Evolutionary conservation across 2,113 vertebrate species (phyloP).

Genomic region (Rynchops niger): DNA sequence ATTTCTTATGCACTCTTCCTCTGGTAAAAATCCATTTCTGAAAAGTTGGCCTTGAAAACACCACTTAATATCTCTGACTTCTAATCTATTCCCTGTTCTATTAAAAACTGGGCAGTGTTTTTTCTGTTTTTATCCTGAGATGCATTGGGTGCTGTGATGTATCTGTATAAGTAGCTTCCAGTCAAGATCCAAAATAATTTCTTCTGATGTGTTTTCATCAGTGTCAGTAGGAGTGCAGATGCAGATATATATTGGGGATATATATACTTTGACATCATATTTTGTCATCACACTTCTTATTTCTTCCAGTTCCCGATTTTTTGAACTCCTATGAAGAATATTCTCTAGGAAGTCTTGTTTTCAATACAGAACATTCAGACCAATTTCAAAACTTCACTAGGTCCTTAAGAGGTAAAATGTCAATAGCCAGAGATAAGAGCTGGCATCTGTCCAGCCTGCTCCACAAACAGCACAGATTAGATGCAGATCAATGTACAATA

Average conservation of each 20-base stretch:
- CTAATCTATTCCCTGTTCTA: conserved; percentile 2
- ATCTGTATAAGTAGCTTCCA: conserved; percentile 18
- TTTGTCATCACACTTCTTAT: neutral
- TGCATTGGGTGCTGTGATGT: neutral
- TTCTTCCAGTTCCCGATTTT: neutral
- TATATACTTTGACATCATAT: neutral
- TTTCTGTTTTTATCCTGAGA: neutral
- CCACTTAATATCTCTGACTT: conserved; percentile 28
- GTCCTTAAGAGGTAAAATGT: conserved; percentile 47
- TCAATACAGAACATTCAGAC: neutral
- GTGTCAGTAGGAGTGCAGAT: neutral
- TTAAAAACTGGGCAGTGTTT: conserved; percentile 18
- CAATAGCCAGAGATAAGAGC: conserved; percentile 62
- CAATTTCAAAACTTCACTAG: conserved; percentile 20
- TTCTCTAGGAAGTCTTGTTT: neutral
- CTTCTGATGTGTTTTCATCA: neutral
- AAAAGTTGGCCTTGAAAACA: conserved; percentile 33
- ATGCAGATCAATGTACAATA: conserved; percentile 56
- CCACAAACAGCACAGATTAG: conserved; percentile 46
- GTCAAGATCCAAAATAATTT: neutral
- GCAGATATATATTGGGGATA: neutral
- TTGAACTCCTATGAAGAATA: conserved; percentile 3
- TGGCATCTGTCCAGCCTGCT: conserved; percentile 35
- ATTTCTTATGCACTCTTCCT: conserved; percentile 17
- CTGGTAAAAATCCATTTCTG: conserved; percentile 19